These are phyloP conservation scores for Catamblyrhynchus diadema DNA, from an alignment of 2,797 vertebrate species.

Conservation along the genomic window DNA sequence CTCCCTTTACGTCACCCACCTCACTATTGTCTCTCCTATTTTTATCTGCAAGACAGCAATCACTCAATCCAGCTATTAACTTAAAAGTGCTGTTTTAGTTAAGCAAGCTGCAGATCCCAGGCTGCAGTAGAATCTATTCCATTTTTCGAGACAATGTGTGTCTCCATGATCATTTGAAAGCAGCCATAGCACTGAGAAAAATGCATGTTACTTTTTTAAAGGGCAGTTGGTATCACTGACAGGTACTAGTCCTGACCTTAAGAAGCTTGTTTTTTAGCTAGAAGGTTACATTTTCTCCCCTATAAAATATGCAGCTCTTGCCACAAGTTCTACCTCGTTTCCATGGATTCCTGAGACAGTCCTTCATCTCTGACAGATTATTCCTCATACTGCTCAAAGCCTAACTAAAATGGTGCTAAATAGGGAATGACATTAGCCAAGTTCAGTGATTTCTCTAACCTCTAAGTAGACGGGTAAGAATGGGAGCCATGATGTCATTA, in stretches of 20 bases:
- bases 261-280: background rate
- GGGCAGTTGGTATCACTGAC: background rate
- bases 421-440: constrained; percentile 39
- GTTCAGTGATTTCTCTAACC: constrained; percentile 41
- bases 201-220: background rate
- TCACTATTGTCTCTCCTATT: constrained; percentile 59
- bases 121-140: background rate
- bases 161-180: background rate
- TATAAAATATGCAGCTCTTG: constrained; percentile 15
- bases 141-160: background rate
- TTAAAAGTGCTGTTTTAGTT: background rate
- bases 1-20: constrained; percentile 43
- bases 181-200: background rate
- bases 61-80: constrained; percentile 36
- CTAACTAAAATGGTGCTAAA: constrained; percentile 1
- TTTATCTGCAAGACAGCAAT: constrained; percentile 48
- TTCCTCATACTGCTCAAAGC: background rate
- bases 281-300: constrained; percentile 1
- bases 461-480: background rate
- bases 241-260: background rate
- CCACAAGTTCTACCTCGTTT: background rate
- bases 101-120: background rate
- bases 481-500: background rate
- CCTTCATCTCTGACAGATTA: constrained; percentile 49
- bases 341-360: constrained; percentile 45